Evolutionary conservation across 2,888 invertebrate genomes (phyloP).

Genomic region (Camponotus fellah): DNA sequence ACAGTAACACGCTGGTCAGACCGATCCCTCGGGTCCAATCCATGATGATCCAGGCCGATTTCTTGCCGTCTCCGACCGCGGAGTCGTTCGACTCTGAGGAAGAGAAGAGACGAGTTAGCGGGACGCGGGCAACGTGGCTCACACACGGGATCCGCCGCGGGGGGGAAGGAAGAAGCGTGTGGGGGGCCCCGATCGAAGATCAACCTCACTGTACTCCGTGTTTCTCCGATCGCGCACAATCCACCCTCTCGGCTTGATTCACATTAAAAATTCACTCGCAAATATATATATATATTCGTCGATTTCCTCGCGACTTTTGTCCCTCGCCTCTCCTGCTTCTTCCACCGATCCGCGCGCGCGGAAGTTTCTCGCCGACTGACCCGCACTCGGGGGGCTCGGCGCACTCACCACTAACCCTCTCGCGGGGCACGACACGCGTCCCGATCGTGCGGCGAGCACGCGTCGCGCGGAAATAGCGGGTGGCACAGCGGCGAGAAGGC

Average conservation of each 20-base stretch:
- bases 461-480: conserved; percentile 70
- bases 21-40: conserved; percentile 56
- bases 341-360: neutral
- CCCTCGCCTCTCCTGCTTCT: neutral
- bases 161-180: neutral
- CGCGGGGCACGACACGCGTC: conserved; percentile 62
- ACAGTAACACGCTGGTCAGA: conserved; percentile 56
- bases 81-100: conserved; percentile 25
- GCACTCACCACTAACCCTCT: conserved; percentile 63
- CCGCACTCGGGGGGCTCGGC: conserved; percentile 12
- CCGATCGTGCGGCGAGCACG: conserved; percentile 72
- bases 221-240: conserved; percentile 29
- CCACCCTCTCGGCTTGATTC: conserved; percentile 23
- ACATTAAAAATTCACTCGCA: conserved; percentile 34
- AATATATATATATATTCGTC: neutral
- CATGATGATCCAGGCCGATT: conserved; percentile 55
- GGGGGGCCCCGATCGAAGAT: conserved; percentile 18
- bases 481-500: conserved; percentile 59
- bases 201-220: conserved; percentile 32
- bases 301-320: neutral
- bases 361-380: neutral
- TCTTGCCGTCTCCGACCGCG: conserved; percentile 25
- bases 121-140: neutral
- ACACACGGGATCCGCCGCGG: conserved; percentile 10
- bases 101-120: neutral